These are phyloP conservation scores for Dasysyrphus tricinctus DNA, from an alignment of 2,888 invertebrate genomes.

Conservation along the genomic window DNA sequence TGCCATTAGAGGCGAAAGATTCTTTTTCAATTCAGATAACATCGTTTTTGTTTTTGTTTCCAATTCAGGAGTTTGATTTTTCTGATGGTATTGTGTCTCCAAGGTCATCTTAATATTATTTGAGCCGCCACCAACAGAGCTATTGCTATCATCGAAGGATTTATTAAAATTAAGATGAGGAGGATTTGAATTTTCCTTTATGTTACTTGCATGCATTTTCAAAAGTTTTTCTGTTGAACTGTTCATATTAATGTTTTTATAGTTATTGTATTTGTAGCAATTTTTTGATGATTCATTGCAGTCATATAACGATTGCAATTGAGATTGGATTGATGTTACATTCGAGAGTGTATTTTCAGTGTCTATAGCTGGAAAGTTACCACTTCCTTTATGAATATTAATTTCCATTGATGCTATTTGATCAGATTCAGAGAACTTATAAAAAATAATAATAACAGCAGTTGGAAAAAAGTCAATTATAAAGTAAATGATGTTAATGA, in stretches of 20 bases:
- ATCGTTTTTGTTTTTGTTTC: constrained; percentile 52
- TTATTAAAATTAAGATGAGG: constrained; percentile 48
- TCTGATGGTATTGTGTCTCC: constrained; percentile 43
- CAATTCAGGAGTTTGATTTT: constrained; percentile 46
- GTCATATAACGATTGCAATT: constrained; percentile 82
- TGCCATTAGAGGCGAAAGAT: constrained; percentile 51
- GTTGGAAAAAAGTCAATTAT: background rate
- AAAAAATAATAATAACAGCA: background rate
- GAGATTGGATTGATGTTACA: constrained; percentile 83
- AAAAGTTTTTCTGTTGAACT: constrained; percentile 69
- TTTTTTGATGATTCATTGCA: constrained; percentile 77
- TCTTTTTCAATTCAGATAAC: constrained; percentile 53
- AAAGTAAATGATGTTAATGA: background rate
- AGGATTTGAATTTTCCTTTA: constrained; percentile 47
- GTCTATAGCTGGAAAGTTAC: constrained; percentile 77
- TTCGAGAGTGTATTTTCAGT: constrained; percentile 83
- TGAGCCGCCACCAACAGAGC: constrained; percentile 38
- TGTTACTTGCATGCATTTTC: constrained; percentile 46
- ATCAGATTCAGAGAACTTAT: constrained; percentile 81
- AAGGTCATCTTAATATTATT: constrained; percentile 40
- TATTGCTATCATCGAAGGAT: constrained; percentile 35
- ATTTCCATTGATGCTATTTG: constrained; percentile 78
- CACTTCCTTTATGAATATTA: constrained; percentile 76
- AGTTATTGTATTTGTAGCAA: constrained; percentile 74
- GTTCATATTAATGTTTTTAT: constrained; percentile 70